Conservation (phyloP, 2,113 vertebrate species). For the Hydrochoerus hydrochaeris region DNA sequence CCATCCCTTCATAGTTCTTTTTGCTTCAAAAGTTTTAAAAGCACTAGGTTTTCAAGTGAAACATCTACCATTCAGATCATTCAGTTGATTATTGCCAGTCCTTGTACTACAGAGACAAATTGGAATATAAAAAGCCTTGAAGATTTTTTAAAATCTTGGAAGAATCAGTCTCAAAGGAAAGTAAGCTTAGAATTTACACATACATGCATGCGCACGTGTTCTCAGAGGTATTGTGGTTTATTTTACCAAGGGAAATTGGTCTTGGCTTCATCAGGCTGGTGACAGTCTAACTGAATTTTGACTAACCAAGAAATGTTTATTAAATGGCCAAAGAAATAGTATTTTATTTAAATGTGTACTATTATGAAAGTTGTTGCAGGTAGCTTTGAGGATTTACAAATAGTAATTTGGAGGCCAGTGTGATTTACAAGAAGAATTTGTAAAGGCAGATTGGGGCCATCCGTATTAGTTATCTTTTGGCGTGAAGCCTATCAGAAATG, state of each 20-base stretch:
- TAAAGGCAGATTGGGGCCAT: background rate
- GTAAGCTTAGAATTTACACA: background rate
- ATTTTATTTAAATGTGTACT: background rate
- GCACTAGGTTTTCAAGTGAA: background rate
- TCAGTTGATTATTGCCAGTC: background rate
- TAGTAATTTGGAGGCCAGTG: background rate
- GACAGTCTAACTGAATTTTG: background rate
- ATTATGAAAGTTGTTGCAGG: background rate
- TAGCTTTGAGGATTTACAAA: background rate
- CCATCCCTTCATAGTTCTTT: background rate
- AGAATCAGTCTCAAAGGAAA: background rate
- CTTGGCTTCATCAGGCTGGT: background rate
- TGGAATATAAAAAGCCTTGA: background rate
- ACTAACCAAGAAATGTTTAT: background rate
- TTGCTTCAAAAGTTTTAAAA: constrained; percentile 17
- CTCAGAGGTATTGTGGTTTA: background rate
- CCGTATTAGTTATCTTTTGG: constrained; percentile 10
- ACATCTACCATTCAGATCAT: background rate
- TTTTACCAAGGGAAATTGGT: background rate
- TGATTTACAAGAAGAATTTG: constrained; percentile 32
- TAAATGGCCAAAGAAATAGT: constrained; percentile 2
- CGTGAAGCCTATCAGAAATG: background rate
- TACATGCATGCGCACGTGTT: background rate
- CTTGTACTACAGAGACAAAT: background rate
- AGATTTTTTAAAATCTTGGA: background rate